Base-by-base conservation (phyloP, 1,140 invertebrate species). In the Laupala kohalensis region DNA sequence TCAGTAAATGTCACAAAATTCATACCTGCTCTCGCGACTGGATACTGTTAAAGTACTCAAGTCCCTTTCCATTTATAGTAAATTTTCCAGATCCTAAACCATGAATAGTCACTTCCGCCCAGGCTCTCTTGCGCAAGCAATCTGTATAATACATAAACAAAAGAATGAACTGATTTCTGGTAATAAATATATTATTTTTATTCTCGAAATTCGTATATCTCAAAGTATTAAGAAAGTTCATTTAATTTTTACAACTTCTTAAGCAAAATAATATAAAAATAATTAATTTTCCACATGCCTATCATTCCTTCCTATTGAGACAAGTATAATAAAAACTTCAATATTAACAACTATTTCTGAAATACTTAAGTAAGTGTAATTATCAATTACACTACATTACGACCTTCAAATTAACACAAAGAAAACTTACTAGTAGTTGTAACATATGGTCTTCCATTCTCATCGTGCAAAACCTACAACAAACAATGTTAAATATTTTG, bases 31-130 rank as follows among this genome's bases (percentile, higher is more conserved):
- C 92, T 74, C 90, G 87, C 64, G 86, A 79, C 77, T 92, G 86
- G 13, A 86, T 79, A 74, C 86, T 80, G 29, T 82, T 76, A 78
- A 95, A 94, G 78, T 92, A 95, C 2, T 83, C 83, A n/a, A 95
- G 85, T 76, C 88, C 86, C 76, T 89, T 75, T 23, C 88, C 91
- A 82, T 97, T 96, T 64, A 97, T 91, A 25, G 80, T 86, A 71
- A 97, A 86, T 77, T 89, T 85, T 15, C 95, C 95, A 37, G 90
- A 88, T 23, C 95, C 95, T 69, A 93, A 89, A 9, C 85, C 87
- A 70, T 79, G 80, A 23, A 93, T 79, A 63, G 84, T 90, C 0
- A 93, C 90, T 75, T 83, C 78, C 3, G 85, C 93, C 75, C 83
- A 81, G 0, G 90, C 84, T 67, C 79, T 80, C 80, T 96, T 96